These are phyloP conservation scores for Helicoverpa armigera DNA, from an alignment of 1,140 invertebrate genomes.

Conservation along the genomic window DNA sequence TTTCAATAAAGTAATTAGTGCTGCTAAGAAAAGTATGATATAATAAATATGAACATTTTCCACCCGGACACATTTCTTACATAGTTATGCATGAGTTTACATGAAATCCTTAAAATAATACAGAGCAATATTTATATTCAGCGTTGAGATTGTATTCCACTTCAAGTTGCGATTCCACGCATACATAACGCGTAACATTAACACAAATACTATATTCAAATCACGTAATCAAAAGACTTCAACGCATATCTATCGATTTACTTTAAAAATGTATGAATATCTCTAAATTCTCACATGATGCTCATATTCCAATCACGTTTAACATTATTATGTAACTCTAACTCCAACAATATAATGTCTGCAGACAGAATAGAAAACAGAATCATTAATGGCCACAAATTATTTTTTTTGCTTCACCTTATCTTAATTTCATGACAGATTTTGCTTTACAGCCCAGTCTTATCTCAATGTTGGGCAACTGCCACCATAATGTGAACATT, in stretches of 20 bases:
- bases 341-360: conserved; percentile 30
- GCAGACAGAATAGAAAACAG: background rate
- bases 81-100: background rate
- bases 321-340: conserved; percentile 30
- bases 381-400: conserved; percentile 20
- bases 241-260: conserved; percentile 41
- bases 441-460: conserved; percentile 21
- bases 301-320: conserved; percentile 40
- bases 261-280: conserved; percentile 39
- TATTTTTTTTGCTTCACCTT: conserved; percentile 10
- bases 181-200: background rate
- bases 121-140: background rate
- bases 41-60: too few relatives aligned
- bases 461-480: conserved; percentile 36
- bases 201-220: conserved; percentile 21
- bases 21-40: too few relatives aligned
- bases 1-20: too few relatives aligned
- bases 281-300: conserved; percentile 18
- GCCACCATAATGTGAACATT: conserved; percentile 20
- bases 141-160: background rate
- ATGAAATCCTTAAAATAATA: background rate
- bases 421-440: conserved; percentile 36
- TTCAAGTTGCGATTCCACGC: background rate
- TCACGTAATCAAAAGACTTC: conserved; percentile 35
- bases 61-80: background rate